These are phyloP conservation scores for Paramisgurnus dabryanus DNA, from an alignment of 2,113 vertebrate species.

Conservation along the genomic window DNA sequence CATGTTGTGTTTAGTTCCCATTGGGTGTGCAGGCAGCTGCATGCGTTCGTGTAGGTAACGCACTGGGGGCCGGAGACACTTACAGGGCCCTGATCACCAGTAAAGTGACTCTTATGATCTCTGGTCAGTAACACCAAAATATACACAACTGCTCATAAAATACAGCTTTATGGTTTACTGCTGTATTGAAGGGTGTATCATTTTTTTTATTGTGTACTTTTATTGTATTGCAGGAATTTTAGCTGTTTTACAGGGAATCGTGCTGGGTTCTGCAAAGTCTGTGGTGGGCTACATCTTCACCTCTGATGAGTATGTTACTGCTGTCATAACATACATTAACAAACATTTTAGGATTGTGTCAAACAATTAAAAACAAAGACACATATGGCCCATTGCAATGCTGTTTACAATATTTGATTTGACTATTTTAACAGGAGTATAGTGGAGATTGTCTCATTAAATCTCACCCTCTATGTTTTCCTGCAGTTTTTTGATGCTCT, in stretches of 20 bases:
- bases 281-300: constrained; percentile 82
- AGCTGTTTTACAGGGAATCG: constrained; percentile 71
- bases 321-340: neutral
- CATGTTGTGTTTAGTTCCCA: constrained; percentile 74
- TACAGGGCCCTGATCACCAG: constrained; percentile 75
- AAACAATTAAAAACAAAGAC: no score
- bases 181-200: neutral
- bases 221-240: constrained; percentile 69
- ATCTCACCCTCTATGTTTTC: constrained; percentile 63
- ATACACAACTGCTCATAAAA: neutral
- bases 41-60: constrained; percentile 85
- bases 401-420: neutral
- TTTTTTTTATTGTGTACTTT: neutral
- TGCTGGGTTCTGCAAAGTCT: constrained; percentile 69
- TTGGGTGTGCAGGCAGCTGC: constrained; percentile 79
- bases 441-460: constrained; percentile 62
- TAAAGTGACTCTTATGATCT: constrained; percentile 72
- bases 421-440: constrained; percentile 63
- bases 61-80: constrained; percentile 80
- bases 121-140: constrained; percentile 70
- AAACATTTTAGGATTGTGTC: no score
- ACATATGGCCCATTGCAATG: no score
- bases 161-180: neutral
- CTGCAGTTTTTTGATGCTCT: constrained; percentile 72
- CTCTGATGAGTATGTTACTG: constrained; percentile 77